These are phyloP conservation scores for Palythoa grandis DNA, from an alignment of 92 coral and sea anemone species.

Conservation along the genomic window DNA sequence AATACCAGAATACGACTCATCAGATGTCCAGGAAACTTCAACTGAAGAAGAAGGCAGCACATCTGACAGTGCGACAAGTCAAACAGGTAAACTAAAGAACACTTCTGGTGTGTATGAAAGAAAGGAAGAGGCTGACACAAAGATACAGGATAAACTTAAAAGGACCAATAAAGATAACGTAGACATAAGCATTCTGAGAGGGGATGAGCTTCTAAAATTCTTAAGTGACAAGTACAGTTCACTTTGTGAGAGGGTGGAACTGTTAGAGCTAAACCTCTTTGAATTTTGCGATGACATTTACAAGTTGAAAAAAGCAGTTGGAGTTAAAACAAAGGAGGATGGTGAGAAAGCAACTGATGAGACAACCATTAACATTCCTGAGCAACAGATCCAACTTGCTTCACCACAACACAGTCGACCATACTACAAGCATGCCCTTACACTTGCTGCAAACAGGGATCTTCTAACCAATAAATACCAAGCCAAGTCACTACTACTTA, in stretches of 20 bases:
- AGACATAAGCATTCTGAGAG: slow-evolving; percentile 25
- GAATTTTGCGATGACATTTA: slow-evolving; percentile 83
- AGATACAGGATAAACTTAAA: neutral
- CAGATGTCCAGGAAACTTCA: slow-evolving; percentile 66
- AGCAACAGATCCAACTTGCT: slow-evolving; percentile 16
- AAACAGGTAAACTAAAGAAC: neutral
- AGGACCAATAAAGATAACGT: neutral
- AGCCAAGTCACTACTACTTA: slow-evolving; percentile 64
- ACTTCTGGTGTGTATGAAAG: neutral
- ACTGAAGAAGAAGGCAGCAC: slow-evolving; percentile 57
- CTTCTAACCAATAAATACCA: slow-evolving; percentile 62
- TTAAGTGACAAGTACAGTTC: slow-evolving; percentile 66
- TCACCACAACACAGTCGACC: slow-evolving; percentile 45
- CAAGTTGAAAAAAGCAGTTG: slow-evolving; percentile 75
- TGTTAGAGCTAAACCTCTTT: slow-evolving; percentile 76
- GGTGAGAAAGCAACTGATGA: slow-evolving; percentile 28
- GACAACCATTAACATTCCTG: neutral
- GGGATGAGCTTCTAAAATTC: slow-evolving; percentile 68
- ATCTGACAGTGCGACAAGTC: slow-evolving; percentile 8
- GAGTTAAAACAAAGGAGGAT: slow-evolving; percentile 57
- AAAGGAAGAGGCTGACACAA: neutral
- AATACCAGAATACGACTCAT: slow-evolving; percentile 76
- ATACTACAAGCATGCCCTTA: slow-evolving; percentile 57
- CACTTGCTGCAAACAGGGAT: slow-evolving; percentile 66
- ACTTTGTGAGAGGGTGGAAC: slow-evolving; percentile 80